Percentiles rank a stretch among this genome's conserved stretches.
Conservation (phyloP, 1,140 invertebrate species). For the Cyphomyrmex costatus region DNA sequence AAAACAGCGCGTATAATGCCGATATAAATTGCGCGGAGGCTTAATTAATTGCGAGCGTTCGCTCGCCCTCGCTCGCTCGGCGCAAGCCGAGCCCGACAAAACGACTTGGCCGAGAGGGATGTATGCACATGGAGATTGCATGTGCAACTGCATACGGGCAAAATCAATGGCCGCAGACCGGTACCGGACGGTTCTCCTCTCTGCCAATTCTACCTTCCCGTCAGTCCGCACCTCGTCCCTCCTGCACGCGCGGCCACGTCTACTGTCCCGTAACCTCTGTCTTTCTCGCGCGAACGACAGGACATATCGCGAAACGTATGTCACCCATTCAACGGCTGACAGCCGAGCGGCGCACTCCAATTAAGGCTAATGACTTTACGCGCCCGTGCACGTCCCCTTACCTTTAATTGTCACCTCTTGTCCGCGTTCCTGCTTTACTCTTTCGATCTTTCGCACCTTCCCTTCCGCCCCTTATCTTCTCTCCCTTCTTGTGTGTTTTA, state of each 20-base stretch:
- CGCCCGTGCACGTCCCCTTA: conserved; percentile 71
- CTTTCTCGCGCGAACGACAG: conserved; percentile 57
- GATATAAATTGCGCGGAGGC: conserved; percentile 52
- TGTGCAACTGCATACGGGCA: conserved; percentile 61
- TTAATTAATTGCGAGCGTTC: conserved; percentile 56
- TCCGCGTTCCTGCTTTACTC: conserved; percentile 39
- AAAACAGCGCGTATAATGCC: conserved; percentile 57
- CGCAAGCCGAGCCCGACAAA: conserved; percentile 36
- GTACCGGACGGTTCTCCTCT: conserved; percentile 64
- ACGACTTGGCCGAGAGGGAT: conserved; percentile 42
- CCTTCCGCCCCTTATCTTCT: conserved; percentile 1
- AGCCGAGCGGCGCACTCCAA: conserved; percentile 73
- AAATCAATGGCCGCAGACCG: conserved; percentile 71
- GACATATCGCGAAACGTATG: conserved; percentile 74
- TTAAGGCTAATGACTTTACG: conserved; percentile 76
- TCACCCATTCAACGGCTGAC: conserved; percentile 73
- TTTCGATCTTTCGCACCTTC: conserved; percentile 25
- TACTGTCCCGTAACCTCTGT: conserved; percentile 27
- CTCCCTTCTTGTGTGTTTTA: background rate
- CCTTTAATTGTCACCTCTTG: conserved; percentile 75
- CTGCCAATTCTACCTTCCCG: conserved; percentile 39
- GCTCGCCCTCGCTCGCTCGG: conserved; percentile 6
- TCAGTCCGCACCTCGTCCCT: background rate
- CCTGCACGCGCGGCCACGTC: background rate
- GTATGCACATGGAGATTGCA: conserved; percentile 26